These are phyloP conservation scores for Pentalonia nigronervosa DNA, from an alignment of 1,140 invertebrate species.

Conservation along the genomic window DNA sequence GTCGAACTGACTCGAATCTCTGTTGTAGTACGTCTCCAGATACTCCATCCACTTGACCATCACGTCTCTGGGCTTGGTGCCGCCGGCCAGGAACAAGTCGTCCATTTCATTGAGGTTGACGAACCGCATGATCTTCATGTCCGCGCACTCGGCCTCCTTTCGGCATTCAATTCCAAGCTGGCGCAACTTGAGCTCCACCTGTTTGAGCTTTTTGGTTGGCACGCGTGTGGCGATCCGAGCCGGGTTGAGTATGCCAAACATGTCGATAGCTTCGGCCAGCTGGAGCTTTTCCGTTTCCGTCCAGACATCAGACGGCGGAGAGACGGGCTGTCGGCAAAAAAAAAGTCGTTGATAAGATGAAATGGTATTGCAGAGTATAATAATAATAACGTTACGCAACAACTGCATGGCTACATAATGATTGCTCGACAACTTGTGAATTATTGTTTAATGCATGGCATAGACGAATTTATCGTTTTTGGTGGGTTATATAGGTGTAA, in stretches of 20 bases:
- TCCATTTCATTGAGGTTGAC: constrained; percentile 20
- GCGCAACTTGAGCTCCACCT: neutral
- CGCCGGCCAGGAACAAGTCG: constrained; percentile 20
- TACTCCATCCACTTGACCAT: constrained; percentile 41
- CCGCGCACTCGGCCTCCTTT: neutral
- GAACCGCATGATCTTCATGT: neutral
- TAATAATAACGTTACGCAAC: neutral
- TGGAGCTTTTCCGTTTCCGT: constrained; percentile 13
- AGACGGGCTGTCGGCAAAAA: neutral
- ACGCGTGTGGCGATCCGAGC: neutral
- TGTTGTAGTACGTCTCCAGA: neutral
- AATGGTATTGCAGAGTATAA: neutral
- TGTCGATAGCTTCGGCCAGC: constrained; percentile 45
- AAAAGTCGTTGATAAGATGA: neutral
- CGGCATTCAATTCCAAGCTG: neutral
- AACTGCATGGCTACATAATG: neutral
- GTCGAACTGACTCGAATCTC: neutral
- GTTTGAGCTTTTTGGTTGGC: neutral
- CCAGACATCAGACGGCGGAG: neutral
- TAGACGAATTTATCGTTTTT: neutral
- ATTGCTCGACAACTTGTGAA: neutral
- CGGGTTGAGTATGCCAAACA: neutral
- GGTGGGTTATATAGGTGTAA: neutral
- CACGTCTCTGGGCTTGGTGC: constrained; percentile 4
- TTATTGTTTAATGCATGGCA: neutral